Evolutionary conservation across 1,140 invertebrate genomes (phyloP).

Genomic region (Metaphire vulgaris): DNA sequence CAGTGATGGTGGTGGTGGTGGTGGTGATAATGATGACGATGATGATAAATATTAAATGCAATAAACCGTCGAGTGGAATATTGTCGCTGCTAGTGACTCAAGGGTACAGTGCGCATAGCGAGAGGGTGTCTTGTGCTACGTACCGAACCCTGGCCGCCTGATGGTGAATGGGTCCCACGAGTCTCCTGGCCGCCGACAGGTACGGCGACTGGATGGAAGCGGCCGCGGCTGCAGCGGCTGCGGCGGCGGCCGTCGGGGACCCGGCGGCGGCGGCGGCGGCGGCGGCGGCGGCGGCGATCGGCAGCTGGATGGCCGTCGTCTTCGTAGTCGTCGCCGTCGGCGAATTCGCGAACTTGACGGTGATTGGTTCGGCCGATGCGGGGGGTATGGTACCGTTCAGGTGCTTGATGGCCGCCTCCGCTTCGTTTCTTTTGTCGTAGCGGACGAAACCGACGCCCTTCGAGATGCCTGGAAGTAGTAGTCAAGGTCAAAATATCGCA

Average conservation of each 20-base stretch:
- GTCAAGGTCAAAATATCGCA: no score
- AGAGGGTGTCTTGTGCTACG: no score
- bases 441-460: slow-evolving; percentile 99
- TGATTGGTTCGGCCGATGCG: slow-evolving; percentile 83
- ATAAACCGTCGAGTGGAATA: no score
- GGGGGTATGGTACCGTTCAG: slow-evolving; percentile 91
- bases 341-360: slow-evolving; percentile 97
- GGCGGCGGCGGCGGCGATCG: slow-evolving; percentile 54
- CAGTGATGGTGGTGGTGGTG: neutral
- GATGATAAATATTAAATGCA: neutral
- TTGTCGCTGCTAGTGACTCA: no score
- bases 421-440: slow-evolving; percentile 94
- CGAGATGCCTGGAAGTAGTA: slow-evolving; percentile 75
- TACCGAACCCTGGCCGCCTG: slow-evolving; percentile 86
- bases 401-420: slow-evolving; percentile 94
- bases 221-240: slow-evolving; percentile 53
- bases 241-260: slow-evolving; percentile 35
- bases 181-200: slow-evolving; percentile 65
- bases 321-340: slow-evolving; percentile 46
- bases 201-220: slow-evolving; percentile 60
- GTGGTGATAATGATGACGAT: neutral
- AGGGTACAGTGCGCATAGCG: no score
- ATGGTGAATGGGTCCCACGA: slow-evolving; percentile 87
- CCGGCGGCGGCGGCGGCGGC: slow-evolving; percentile 52
- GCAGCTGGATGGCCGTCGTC: slow-evolving; percentile 35